A percentile compares a stretch with the other conserved stretches of the same genome.
phyloP scores from a whole-genome alignment of 2,888 invertebrate species.

The Amblyjoppa proteus region DNA sequence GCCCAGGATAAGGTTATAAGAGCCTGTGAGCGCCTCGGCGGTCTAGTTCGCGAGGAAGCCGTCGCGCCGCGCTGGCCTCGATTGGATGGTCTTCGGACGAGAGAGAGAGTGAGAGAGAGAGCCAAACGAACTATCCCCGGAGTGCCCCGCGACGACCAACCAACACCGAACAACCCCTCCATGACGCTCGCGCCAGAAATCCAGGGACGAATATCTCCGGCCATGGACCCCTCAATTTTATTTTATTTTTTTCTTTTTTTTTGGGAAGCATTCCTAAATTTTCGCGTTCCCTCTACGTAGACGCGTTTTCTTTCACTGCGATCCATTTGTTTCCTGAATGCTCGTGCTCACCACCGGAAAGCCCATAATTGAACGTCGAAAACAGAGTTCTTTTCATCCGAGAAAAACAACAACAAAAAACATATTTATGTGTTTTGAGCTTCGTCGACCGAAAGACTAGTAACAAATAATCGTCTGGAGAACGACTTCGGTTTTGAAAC shows the following conservation, averaged over 20 bases:
- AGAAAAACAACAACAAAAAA: too few relatives aligned
- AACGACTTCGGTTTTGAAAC: not conserved
- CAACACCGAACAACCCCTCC: constrained; percentile 46
- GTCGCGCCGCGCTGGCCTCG: constrained; percentile 78
- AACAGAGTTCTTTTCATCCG: too few relatives aligned
- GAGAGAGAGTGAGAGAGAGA: constrained; percentile 69
- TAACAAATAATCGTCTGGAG: too few relatives aligned
- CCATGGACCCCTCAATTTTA: constrained; percentile 27
- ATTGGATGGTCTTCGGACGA: constrained; percentile 34
- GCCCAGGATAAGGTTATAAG: constrained; percentile 75
- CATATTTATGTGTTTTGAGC: too few relatives aligned
- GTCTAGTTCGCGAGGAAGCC: constrained; percentile 75
- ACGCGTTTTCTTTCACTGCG: not conserved
- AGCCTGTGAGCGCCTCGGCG: constrained; percentile 63
- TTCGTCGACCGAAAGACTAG: too few relatives aligned
- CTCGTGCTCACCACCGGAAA: too few relatives aligned
- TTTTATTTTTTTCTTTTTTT: too few relatives aligned
- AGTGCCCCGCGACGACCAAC: constrained; percentile 48
- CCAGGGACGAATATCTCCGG: constrained; percentile 42
- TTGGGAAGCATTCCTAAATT: not conserved
- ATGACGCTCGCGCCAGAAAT: constrained; percentile 37
- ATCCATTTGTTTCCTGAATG: too few relatives aligned
- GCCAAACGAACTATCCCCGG: constrained; percentile 65
- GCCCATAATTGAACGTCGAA: too few relatives aligned
- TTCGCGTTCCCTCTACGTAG: not conserved